Conservation (phyloP, 35 echinoderm and acorn worm genomes). For the Amphiura filiformis region DNA sequence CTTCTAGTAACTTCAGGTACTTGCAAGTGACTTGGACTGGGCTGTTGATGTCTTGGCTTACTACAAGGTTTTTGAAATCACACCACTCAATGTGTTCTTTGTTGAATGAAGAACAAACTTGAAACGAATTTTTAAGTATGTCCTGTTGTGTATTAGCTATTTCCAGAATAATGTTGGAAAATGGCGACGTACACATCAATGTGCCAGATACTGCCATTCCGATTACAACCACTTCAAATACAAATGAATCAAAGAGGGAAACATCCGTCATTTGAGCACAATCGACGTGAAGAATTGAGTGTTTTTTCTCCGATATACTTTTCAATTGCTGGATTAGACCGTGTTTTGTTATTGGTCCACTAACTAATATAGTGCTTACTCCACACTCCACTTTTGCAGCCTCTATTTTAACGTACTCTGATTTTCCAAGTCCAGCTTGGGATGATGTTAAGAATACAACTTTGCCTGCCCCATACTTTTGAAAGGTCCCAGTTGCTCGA, state of each 20-base stretch:
- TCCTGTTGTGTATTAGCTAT: conserved; percentile 38
- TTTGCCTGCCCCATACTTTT: too few relatives aligned
- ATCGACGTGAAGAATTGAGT: conserved; percentile 24
- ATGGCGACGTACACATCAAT: neutral
- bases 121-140: neutral
- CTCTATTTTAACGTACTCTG: conserved; percentile 10
- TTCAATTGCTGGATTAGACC: conserved; percentile 13
- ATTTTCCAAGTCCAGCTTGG: conserved; percentile 30
- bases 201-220: conserved; percentile 36
- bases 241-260: conserved; percentile 10
- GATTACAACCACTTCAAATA: conserved; percentile 30
- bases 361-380: neutral
- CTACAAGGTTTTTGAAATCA: neutral
- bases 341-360: conserved; percentile 21
- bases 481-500: too few relatives aligned
- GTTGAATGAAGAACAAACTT: neutral
- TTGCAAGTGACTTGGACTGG: conserved; percentile 29
- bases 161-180: conserved; percentile 4
- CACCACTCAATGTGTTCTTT: conserved; percentile 10
- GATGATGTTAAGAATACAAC: conserved; percentile 24
- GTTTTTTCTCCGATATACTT: too few relatives aligned
- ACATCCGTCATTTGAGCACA: neutral
- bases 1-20: conserved; percentile 14
- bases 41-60: conserved; percentile 27
- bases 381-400: neutral